phyloP scores from a whole-genome alignment of 2,797 vertebrate species.

The Morelia viridis region DNA sequence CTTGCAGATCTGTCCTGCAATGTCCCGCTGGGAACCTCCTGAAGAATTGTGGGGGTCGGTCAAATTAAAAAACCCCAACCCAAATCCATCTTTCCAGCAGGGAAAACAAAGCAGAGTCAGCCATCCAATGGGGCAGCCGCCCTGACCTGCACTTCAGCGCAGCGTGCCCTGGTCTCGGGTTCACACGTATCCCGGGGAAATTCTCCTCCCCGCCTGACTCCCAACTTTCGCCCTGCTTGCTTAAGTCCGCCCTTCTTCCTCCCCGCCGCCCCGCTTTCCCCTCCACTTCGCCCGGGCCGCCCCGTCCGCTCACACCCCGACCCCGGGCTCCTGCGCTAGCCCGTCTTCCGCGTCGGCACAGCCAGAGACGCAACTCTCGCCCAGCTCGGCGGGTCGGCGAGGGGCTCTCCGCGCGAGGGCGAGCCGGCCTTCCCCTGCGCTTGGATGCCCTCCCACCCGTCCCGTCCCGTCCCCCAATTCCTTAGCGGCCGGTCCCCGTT shows the following conservation, averaged over 20 bases:
- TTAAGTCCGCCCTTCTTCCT: neutral
- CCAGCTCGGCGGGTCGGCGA: neutral
- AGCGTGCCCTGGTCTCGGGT: neutral
- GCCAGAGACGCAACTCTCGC: neutral
- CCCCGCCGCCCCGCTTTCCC: conserved; percentile 79
- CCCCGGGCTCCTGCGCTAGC: neutral
- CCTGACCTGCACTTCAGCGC: neutral
- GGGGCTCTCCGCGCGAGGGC: neutral
- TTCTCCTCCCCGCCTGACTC: neutral
- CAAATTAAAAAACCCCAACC: neutral
- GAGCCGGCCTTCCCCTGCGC: too few relatives aligned
- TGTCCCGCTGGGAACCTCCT: neutral
- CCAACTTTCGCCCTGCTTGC: too few relatives aligned
- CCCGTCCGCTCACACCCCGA: neutral
- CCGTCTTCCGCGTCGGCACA: too few relatives aligned
- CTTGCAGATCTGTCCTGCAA: neutral
- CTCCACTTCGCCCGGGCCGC: neutral
- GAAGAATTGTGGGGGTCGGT: neutral
- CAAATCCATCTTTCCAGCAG: neutral
- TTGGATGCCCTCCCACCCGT: neutral
- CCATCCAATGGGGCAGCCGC: neutral
- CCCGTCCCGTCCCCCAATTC: too few relatives aligned
- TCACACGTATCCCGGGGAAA: neutral
- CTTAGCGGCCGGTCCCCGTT: too few relatives aligned
- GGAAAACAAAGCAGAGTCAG: neutral